Conservation (phyloP, 2,797 vertebrate genomes). For the Hydrolagus colliei region DNA sequence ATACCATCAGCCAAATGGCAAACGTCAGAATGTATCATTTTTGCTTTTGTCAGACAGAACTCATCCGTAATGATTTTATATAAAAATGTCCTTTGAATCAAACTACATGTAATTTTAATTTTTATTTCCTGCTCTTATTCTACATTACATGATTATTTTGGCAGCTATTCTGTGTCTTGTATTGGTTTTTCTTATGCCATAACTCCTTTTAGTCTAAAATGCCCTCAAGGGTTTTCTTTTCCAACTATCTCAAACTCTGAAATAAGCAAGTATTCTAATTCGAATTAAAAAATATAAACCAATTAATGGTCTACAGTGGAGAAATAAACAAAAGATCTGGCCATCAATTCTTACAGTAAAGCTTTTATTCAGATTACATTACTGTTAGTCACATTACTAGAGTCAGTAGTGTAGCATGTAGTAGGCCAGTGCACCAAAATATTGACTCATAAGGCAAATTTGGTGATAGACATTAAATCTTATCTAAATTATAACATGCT, state of each 20-base stretch:
- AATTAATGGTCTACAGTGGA: constrained; percentile 2
- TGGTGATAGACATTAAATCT: too few species aligned
- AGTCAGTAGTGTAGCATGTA: too few species aligned
- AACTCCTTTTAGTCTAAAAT: constrained; percentile 27
- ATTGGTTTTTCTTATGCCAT: constrained; percentile 5
- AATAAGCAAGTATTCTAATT: constrained; percentile 6
- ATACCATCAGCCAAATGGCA: not conserved
- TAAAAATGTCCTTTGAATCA: constrained; percentile 10
- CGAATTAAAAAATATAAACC: constrained; percentile 18
- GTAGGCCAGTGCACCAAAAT: too few species aligned
- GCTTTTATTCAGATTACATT: not conserved
- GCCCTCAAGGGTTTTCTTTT: not conserved
- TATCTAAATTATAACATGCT: too few species aligned
- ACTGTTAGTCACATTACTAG: not conserved
- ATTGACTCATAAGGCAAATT: too few species aligned
- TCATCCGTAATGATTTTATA: constrained; percentile 17
- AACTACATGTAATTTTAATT: constrained; percentile 20
- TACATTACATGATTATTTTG: constrained; percentile 24
- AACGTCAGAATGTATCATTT: constrained; percentile 10
- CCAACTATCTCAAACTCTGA: not conserved
- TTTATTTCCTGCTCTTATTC: constrained; percentile 14
- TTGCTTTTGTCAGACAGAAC: not conserved
- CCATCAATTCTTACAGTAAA: constrained; percentile 1
- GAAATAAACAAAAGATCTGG: not conserved
- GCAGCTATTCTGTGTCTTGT: not conserved